Evolutionary conservation across 2,113 vertebrate species (phyloP).

Genomic region (Dryoscopus gambensis): DNA sequence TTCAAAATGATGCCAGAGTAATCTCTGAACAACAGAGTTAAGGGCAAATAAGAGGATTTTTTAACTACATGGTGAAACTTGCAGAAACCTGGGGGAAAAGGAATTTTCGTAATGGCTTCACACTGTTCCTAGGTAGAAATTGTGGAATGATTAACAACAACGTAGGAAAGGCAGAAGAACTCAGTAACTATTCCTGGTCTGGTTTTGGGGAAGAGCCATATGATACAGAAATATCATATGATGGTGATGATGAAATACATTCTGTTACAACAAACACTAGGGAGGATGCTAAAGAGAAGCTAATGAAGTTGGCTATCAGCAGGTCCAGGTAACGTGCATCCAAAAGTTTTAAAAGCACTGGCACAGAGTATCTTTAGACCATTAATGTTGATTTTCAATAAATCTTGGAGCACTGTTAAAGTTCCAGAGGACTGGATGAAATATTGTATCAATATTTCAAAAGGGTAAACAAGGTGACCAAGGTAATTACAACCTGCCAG

Average conservation of each 20-base stretch:
- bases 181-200: neutral
- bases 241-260: neutral
- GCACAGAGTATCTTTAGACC: constrained; percentile 17
- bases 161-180: neutral
- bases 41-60: neutral
- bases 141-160: neutral
- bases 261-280: neutral
- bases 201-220: neutral
- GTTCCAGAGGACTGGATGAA: neutral
- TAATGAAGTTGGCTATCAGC: neutral
- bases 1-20: neutral
- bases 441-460: constrained; percentile 3
- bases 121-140: neutral
- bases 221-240: neutral
- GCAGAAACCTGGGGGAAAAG: neutral
- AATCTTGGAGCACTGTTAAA: constrained; percentile 11
- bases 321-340: neutral
- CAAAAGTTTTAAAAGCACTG: constrained; percentile 43
- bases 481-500: neutral
- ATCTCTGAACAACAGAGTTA: neutral
- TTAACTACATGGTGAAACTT: neutral
- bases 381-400: constrained; percentile 51
- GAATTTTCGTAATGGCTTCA: neutral
- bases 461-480: constrained; percentile 25
- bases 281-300: neutral